Evolutionary conservation across 37 sponge, comb jelly and placozoan genomes (phyloP).

Genomic region (Trichoplax adhaerens): DNA sequence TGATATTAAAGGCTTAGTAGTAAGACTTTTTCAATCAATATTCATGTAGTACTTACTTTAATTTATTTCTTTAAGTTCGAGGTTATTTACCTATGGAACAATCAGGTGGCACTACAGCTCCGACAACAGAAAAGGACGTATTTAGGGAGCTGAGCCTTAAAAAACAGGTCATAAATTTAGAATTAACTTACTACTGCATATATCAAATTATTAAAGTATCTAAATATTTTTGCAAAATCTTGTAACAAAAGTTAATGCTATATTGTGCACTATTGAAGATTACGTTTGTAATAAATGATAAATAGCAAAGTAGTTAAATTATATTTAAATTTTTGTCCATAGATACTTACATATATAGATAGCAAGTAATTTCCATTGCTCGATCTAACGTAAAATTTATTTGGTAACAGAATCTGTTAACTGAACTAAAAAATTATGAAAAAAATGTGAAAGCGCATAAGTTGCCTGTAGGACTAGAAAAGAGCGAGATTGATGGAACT

Average conservation of each 20-base stretch:
- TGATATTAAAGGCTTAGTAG: neutral
- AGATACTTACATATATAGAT: no score
- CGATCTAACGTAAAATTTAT: no score
- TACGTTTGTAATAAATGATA: neutral
- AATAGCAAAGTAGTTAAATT: no score
- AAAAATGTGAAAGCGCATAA: constrained; percentile 31
- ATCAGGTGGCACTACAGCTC: constrained; percentile 5
- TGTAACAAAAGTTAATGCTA: neutral
- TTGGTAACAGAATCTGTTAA: constrained; percentile 29
- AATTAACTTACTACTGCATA: no score
- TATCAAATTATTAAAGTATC: no score
- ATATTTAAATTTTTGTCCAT: no score
- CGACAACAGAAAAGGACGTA: constrained; percentile 18
- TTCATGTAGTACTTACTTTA: neutral
- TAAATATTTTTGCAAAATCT: no score
- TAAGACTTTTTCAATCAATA: neutral
- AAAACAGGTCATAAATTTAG: constrained; percentile 6
- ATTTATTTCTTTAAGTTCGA: constrained; percentile 10
- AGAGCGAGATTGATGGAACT: no score
- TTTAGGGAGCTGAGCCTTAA: constrained; percentile 40
- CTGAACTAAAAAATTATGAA: constrained; percentile 86
- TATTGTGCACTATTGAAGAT: neutral
- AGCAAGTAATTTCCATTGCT: no score
- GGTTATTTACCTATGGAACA: constrained; percentile 55
- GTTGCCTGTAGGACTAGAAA: no score